A percentile compares a stretch with the other conserved stretches of the same genome.
phyloP scores from a whole-genome alignment of 2,113 vertebrate species.

The Centrocercus urophasianus region DNA sequence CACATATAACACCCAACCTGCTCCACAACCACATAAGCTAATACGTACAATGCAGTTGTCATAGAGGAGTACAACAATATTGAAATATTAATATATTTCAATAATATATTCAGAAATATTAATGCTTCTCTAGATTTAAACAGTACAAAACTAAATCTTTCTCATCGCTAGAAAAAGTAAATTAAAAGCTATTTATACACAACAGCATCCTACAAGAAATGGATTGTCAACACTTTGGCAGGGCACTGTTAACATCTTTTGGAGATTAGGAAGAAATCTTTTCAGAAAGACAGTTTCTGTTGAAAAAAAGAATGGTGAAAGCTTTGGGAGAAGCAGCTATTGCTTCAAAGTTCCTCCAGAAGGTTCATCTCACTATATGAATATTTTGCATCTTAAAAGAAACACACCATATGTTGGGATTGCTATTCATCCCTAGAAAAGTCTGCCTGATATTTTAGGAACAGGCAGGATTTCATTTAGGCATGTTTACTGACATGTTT shows the following conservation, averaged over 20 bases:
- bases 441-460: slow-evolving; percentile 43
- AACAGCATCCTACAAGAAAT: slow-evolving; percentile 28
- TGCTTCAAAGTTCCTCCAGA: slow-evolving; percentile 35
- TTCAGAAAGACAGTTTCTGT: slow-evolving; percentile 4
- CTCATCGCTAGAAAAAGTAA: background rate
- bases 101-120: background rate
- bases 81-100: no score
- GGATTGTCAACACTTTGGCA: slow-evolving; percentile 37
- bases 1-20: slow-evolving; percentile 12
- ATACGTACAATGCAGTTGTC: slow-evolving; percentile 8
- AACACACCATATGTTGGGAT: slow-evolving; percentile 50
- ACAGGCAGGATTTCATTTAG: background rate
- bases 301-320: slow-evolving; percentile 15
- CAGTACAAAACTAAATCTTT: slow-evolving; percentile 24
- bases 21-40: background rate
- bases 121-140: background rate
- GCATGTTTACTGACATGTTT: slow-evolving; percentile 40
- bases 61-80: background rate
- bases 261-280: background rate
- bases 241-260: background rate
- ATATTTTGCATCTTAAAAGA: slow-evolving; percentile 46
- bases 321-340: background rate
- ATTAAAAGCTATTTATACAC: background rate
- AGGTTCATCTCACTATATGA: slow-evolving; percentile 40
- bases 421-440: slow-evolving; percentile 39